Conservation (phyloP, 2,113 vertebrate genomes). For the Oryzias curvinotus region DNA sequence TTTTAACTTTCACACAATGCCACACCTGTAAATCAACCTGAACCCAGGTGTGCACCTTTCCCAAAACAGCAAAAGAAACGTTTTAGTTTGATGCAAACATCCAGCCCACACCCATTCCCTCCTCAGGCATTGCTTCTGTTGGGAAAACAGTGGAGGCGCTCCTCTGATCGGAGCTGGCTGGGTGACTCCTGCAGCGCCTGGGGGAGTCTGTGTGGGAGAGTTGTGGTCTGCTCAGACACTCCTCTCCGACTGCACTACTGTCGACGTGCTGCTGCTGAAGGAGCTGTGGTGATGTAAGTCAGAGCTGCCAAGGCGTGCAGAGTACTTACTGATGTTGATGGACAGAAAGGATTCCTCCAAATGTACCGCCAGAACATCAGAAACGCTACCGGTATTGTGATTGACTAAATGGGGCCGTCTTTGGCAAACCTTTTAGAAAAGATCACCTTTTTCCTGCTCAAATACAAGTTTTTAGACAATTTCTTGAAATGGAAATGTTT, state of each 20-base stretch:
- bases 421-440: no score
- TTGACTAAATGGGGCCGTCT: no score
- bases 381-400: no score
- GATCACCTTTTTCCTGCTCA: no score
- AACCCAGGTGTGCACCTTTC: no score
- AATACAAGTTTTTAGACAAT: no score
- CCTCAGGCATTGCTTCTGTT: neutral
- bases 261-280: constrained; percentile 5
- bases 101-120: neutral
- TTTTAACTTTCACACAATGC: no score
- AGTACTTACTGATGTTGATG: neutral
- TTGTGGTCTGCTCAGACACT: constrained; percentile 8
- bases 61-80: no score
- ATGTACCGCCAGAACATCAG: neutral
- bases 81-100: no score
- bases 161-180: constrained; percentile 21
- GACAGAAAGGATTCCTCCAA: neutral
- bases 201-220: constrained; percentile 51
- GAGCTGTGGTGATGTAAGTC: neutral
- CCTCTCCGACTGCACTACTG: constrained; percentile 5
- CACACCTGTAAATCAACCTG: no score
- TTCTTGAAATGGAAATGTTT: no score
- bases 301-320: neutral
- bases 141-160: neutral
- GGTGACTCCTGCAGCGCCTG: constrained; percentile 35